These are phyloP conservation scores for Pedetes capensis DNA, from an alignment of 2,113 vertebrate species.

Conservation along the genomic window DNA sequence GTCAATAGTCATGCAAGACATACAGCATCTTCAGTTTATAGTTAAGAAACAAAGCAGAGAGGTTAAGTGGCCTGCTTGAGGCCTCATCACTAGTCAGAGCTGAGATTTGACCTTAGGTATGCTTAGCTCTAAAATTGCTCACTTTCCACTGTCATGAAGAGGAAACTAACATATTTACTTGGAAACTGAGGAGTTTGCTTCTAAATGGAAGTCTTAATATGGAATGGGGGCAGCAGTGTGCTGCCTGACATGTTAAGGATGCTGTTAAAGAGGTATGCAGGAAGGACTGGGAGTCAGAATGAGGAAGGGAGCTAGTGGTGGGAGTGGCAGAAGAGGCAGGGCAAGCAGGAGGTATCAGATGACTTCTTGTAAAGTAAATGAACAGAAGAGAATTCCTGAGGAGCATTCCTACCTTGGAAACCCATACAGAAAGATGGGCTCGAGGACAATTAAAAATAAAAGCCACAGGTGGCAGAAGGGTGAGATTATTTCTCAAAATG, in stretches of 20 bases:
- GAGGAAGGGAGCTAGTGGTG: neutral
- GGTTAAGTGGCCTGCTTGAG: neutral
- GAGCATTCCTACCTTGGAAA: neutral
- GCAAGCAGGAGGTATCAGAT: neutral
- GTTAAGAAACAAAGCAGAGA: neutral
- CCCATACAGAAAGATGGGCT: neutral
- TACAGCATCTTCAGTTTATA: neutral
- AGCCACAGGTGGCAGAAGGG: neutral
- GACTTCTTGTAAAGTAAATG: neutral
- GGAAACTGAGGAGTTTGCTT: neutral
- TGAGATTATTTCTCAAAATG: neutral
- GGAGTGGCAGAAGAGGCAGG: neutral
- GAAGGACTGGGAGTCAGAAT: neutral
- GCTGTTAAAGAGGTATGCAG: neutral
- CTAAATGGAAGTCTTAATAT: neutral
- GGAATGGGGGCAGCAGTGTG: neutral
- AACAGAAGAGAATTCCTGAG: neutral
- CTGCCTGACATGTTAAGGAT: neutral
- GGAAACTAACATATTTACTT: neutral
- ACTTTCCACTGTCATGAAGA: neutral
- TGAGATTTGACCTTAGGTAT: conserved; percentile 1
- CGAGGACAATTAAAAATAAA: neutral
- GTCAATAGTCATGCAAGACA: neutral
- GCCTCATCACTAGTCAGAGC: neutral
- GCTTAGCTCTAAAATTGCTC: neutral